Base-by-base conservation (phyloP, 2,797 vertebrate genomes). In the Cirrhinus mrigala region DNA sequence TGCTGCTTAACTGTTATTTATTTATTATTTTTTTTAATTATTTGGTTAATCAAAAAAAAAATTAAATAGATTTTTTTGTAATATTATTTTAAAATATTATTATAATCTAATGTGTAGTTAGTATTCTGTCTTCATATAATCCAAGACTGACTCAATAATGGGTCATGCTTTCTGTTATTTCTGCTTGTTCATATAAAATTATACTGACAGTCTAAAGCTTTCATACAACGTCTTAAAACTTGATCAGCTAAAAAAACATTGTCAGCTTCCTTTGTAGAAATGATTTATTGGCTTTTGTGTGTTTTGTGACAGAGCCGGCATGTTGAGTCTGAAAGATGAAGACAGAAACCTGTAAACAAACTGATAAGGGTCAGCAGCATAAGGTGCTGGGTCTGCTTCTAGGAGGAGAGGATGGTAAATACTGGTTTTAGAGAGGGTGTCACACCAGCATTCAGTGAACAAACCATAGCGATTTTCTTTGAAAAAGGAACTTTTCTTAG, bases 291-390 rank as follows among this genome's bases (percentile, higher is more conserved):
- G 50, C 27, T 69, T 62, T 58, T 46, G 52, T 12, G 79, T 50
- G 79, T 73, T 64, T 50, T 46, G 16, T 69, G 71, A 80, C 66
- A 84, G 48, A 58, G 52, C 73, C 33, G 37, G 64, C 27, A 48
- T 77, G 75, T 80, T 78, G 62, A 81, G 81, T 73, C 77, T 87
- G 66, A 87, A 79, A 40, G 74, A 86, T 86, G 77, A 84, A 44
- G 77, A 89, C 81, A 84, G 74, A 81, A 78, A 58, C 66, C 48
- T 68, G 58, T 86, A 89, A 87, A 86, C 85, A 82, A 44, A 44
- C 27, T 52, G 73, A 85, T 85, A 81, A 83, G 37, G 77, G 76
- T 83, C 83, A 85, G 54, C 71, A 46, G 54, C 1, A n/a, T 68
- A 15, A 54, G 20, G 11, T 3, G 73, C 54, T 46, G 40, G 33